Conservation (phyloP, 1,140 invertebrate species). For the Drosophila seguyi region DNA sequence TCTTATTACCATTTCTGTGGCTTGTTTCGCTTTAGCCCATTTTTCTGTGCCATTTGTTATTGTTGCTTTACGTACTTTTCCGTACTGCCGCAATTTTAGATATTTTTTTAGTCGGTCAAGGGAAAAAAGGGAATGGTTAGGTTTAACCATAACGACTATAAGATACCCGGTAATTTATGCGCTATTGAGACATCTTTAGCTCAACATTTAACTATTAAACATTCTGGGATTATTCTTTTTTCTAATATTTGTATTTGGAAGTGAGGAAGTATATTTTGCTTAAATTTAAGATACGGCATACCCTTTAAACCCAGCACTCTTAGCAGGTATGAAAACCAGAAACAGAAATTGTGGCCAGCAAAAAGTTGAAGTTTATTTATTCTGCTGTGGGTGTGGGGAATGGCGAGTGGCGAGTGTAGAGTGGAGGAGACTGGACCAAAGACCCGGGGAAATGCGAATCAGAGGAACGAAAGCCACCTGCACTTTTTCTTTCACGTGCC, state of each 20-base stretch:
- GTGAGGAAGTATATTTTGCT: too few species aligned
- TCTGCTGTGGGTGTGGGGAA: constrained; percentile 37
- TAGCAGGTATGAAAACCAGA: constrained; percentile 9
- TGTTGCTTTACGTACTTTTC: constrained; percentile 54
- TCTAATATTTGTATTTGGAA: neutral
- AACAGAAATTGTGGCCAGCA: constrained; percentile 59
- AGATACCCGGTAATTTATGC: neutral
- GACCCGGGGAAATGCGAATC: constrained; percentile 6
- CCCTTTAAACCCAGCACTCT: neutral
- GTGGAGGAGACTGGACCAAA: constrained; percentile 4
- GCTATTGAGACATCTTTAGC: too few species aligned
- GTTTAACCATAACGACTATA: neutral
- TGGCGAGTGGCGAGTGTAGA: neutral
- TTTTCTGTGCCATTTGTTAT: constrained; percentile 71
- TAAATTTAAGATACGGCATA: neutral
- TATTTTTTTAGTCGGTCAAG: constrained; percentile 57
- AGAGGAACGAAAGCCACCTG: constrained; percentile 66
- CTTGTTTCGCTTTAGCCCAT: constrained; percentile 57
- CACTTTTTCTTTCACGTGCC: constrained; percentile 78
- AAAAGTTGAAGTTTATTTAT: constrained; percentile 80
- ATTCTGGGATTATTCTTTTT: neutral
- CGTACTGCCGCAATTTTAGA: constrained; percentile 66
- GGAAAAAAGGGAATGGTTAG: constrained; percentile 2
- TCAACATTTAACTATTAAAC: neutral
- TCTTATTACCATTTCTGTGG: constrained; percentile 71